Evolutionary conservation across 2,888 invertebrate species (phyloP).

Genomic region (Plemyria rubiginata): DNA sequence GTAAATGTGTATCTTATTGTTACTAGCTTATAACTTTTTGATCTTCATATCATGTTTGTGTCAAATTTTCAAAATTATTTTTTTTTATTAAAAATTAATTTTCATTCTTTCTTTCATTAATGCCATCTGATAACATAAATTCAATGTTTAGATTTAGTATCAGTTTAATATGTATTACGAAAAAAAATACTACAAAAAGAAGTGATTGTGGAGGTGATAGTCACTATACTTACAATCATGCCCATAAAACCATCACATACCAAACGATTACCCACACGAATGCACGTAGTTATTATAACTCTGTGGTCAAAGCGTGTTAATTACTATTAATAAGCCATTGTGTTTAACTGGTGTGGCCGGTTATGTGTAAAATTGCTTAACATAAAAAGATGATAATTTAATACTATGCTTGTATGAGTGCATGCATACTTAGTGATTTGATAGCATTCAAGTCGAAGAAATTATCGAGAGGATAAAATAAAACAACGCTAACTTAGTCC

Average conservation of each 20-base stretch:
- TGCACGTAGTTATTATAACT: constrained; percentile 25
- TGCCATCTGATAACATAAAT: too few species aligned
- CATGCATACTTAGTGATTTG: not conserved
- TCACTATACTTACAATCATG: constrained; percentile 13
- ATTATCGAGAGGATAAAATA: not conserved
- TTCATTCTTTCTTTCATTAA: too few species aligned
- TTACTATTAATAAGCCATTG: constrained; percentile 39
- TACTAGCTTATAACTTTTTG: too few species aligned
- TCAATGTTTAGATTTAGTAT: too few species aligned
- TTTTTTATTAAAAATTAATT: too few species aligned
- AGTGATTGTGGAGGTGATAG: constrained; percentile 2
- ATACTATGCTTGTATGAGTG: not conserved
- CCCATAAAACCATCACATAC: constrained; percentile 31
- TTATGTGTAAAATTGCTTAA: constrained; percentile 25
- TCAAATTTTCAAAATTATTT: too few species aligned
- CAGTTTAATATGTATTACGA: not conserved
- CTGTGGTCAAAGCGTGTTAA: constrained; percentile 27
- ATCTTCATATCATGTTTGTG: too few species aligned
- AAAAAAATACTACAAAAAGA: not conserved
- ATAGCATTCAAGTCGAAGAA: not conserved
- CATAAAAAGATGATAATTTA: constrained; percentile 18
- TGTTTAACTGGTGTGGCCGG: constrained; percentile 33
- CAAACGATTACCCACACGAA: constrained; percentile 31
- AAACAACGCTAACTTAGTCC: too few species aligned
- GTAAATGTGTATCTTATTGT: too few species aligned